Evolutionary conservation across 2,888 invertebrate genomes (phyloP).

Genomic region (Lacanobia oleracea): DNA sequence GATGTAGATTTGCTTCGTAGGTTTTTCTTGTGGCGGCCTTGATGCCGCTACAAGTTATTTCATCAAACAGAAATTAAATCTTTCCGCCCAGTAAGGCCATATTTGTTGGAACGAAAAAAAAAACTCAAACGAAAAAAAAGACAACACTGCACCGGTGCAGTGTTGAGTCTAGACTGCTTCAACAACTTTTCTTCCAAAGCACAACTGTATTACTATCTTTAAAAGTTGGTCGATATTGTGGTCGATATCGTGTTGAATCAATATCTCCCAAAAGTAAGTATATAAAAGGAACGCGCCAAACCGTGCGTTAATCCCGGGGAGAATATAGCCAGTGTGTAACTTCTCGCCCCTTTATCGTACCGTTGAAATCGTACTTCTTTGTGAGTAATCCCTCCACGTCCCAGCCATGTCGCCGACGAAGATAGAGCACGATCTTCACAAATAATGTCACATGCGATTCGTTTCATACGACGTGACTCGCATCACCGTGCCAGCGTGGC

Average conservation of each 20-base stretch:
- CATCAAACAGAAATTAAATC: neutral
- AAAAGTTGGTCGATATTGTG: neutral
- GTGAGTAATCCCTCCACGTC: slow-evolving; percentile 90
- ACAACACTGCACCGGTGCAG: too few species aligned
- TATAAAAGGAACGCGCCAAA: slow-evolving; percentile 78
- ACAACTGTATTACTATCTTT: neutral
- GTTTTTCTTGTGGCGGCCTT: too few species aligned
- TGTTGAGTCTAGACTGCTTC: neutral
- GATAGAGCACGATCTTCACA: slow-evolving; percentile 91
- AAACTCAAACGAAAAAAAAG: too few species aligned
- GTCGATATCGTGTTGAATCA: slow-evolving; percentile 51
- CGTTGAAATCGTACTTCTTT: slow-evolving; percentile 90
- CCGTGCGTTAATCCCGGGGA: slow-evolving; percentile 86
- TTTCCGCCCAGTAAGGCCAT: neutral
- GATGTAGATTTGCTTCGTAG: too few species aligned
- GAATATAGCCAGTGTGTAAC: slow-evolving; percentile 86
- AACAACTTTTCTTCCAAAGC: neutral
- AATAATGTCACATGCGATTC: slow-evolving; percentile 91
- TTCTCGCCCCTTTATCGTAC: slow-evolving; percentile 89
- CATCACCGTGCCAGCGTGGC: slow-evolving; percentile 86
- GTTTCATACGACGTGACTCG: slow-evolving; percentile 90
- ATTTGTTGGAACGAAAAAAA: too few species aligned
- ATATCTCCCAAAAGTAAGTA: slow-evolving; percentile 59
- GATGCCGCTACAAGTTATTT: too few species aligned
- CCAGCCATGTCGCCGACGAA: slow-evolving; percentile 89